Evolutionary conservation across 2,113 vertebrate genomes (phyloP), one percentile per base, ranked within the genome.

Genomic region (Prionailurus viverrinus): DNA sequence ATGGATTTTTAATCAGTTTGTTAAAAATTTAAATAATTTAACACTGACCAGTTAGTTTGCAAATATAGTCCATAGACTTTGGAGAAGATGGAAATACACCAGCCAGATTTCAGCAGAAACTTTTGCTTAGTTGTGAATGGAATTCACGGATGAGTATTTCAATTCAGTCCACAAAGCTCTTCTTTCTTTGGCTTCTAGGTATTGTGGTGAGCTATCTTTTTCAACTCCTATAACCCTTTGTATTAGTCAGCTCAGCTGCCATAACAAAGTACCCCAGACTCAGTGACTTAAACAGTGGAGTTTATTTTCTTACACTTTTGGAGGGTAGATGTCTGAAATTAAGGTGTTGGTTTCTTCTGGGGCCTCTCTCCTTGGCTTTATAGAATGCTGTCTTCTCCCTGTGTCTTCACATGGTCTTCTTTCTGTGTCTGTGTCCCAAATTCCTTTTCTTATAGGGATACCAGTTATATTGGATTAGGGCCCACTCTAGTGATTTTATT

Each of bases 1-100:
- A 39, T 71, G 80, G 15, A 51, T 82, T 96, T 82, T 92, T 91
- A 88, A 73, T 96, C 76, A 53, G 16, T 88, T 81, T 81, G 27
- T 92, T 73, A 73, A 92, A 86, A 66, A 41, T 33, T 33, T 86
- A 73, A 55, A 25, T 68, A 78, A 31, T 55, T 4, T 33, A 41
- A 65, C 39, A 74, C 23, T 66, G 13, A 68, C 19, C 33, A 78
- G 2, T 63, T 68, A 69, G 25, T 66, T 68, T 96, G 33, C 14
- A 82, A 33, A 15, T 94, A 29, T 80, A 78, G 39, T 45, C n/a
- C 61, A 63, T n/a, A 89, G 33, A 63, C 23, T 31, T 53, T 76
- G n/a, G 1, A 83, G 21, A 92, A 76, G 19, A 69, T 68, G 39
- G 48, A 76, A 86, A 48, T 58, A 68, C 33, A 25, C 41, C 33